Base-by-base conservation (phyloP, 2,888 invertebrate species). In the Campoplex nolae region DNA sequence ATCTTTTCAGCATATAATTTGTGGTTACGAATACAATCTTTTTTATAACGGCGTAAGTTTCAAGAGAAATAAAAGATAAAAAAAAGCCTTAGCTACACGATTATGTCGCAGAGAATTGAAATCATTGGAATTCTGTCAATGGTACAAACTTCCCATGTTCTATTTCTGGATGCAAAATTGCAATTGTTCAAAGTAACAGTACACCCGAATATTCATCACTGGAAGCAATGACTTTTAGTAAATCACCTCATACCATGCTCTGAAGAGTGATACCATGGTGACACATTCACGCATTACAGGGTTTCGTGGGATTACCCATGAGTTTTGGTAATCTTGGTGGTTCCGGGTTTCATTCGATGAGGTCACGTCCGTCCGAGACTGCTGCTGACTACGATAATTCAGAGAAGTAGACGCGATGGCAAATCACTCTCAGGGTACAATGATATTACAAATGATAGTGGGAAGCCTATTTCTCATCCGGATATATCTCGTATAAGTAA, bases 71-170 rank as follows among this genome's bases (percentile, higher is more conserved):
- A 6, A 13, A 18, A 7, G 11, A 71, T 13, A 38, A 16, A 73
- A 73, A 4, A 51, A 13, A 28, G 3, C 16, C 32, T 28, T 9
- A 28, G 32, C 28, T 58, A 23, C 23, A 4, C 48, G 65, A 23
- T 13, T 23, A 16, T 45, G 9, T 32, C 13, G 23, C 16, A 11
- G 70, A 70, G 48, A 38, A 70, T 65, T 86, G 90, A 91, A 89
- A 82, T 92, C 90, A 91, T 92, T 91, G 89, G 89, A 23, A 11
- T 58, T 23, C 23, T 3, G 0, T 13, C 16, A 3, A 28, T 32
- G 9, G 0, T 56, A 28, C 9, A 28, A 58, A 58, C 32, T 32
- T 62, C 6, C 62, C 16, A 7, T 62, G 1, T 4, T 51, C 6
- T 1, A 51, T 51, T n/a, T n/a, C 4, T 1, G 6, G 1, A 51